Evolutionary conservation across 2,888 invertebrate species (phyloP), one percentile per base, ranked within the genome.

Genomic region (Hoplodrina ambigua): DNA sequence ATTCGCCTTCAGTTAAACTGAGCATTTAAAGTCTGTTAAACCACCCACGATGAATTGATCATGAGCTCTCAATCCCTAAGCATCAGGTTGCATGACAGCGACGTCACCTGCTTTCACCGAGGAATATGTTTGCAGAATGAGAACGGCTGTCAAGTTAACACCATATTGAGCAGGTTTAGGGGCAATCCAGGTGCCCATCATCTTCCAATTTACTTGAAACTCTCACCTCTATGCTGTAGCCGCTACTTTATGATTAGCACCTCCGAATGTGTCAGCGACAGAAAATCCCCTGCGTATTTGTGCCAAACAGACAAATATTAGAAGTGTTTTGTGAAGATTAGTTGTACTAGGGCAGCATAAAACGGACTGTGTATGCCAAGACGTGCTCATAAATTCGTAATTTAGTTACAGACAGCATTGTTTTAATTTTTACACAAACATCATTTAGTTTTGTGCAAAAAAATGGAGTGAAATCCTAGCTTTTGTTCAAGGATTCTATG

Each of bases 171-270:
- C 20, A n/a, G 10, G 6, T 53, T 52, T 49, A 6, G 57, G 54
- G 58, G 25, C 19, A 37, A 0, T 19, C 58, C 58, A 59, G 25
- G 19, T 44, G 17, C 15, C 8, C n/a, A 55, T 2, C 11, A 4
- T 46, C 11, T 49, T 55, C 41, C 13, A 15, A n/a, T 19, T 57
- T n/a, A 55, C 25, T 71, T 19, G n/a, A 52, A 78, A 71, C 50
- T 73, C 25, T 37, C 54, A 80, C 55, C 41, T 75, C 13, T n/a
- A 19, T 68, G 33, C 19, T 33, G 50, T 44, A 60, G 13, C 44
- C 76, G 62, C 33, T 33, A 1, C 52, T 17, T 69, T 44, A 80
- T 19, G 68, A 75, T 76, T 76, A 80, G 44, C 76, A 75, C 69
- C 55, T 75, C 1, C n/a, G 13, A 56, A 56, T 75, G 59, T 61